phyloP scores from a whole-genome alignment of 1,140 invertebrate genomes.

The Ips nitidus region DNA sequence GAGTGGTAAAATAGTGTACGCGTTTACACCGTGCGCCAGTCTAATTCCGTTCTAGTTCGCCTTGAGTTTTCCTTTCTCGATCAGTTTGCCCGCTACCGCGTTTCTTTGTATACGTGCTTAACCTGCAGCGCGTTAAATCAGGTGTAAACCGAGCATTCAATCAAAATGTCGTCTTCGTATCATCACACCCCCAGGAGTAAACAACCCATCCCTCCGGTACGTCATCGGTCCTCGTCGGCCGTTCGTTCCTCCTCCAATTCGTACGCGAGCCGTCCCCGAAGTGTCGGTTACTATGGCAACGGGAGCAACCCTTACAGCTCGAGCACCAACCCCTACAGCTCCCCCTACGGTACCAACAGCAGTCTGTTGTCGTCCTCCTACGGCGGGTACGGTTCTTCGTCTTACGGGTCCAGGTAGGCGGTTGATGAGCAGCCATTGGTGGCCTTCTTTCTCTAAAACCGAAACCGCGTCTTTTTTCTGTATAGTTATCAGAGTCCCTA shows the following conservation, averaged over 20 bases:
- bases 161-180: constrained; percentile 9
- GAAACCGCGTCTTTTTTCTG: no score
- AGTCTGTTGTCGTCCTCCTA: constrained; percentile 43
- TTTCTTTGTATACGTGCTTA: no score
- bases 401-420: constrained; percentile 18
- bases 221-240: constrained; percentile 43
- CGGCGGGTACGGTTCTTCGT: constrained; percentile 9
- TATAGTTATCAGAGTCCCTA: constrained; percentile 50
- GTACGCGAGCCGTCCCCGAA: constrained; percentile 54
- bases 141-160: no score
- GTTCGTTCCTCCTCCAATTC: constrained; percentile 34
- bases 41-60: no score
- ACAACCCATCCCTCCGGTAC: constrained; percentile 39
- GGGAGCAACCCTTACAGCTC: constrained; percentile 38
- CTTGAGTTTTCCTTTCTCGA: no score
- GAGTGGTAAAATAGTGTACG: no score
- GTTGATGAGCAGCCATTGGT: not conserved
- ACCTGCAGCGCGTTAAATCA: no score
- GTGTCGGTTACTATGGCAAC: constrained; percentile 46
- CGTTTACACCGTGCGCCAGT: no score
- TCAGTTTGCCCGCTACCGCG: no score
- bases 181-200: constrained; percentile 40
- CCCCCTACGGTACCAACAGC: constrained; percentile 49
- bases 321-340: constrained; percentile 35
- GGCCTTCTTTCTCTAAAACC: not conserved